phyloP scores from a whole-genome alignment of 2,888 invertebrate genomes.

The Microchrysa polita region DNA sequence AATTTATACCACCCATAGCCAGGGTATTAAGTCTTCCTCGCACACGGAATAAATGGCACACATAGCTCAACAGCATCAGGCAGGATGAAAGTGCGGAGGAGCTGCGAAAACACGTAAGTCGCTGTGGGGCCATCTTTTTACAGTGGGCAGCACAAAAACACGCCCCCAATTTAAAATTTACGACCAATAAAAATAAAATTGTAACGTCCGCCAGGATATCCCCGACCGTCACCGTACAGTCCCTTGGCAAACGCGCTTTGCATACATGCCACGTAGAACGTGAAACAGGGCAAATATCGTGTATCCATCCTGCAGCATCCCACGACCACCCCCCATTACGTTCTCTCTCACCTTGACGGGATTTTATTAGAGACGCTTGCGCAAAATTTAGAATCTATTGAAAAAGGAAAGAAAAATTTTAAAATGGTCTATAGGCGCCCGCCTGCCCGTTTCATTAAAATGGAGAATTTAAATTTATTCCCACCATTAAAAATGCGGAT shows the following conservation, averaged over 20 bases:
- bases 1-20: constrained; percentile 3
- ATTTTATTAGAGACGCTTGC: constrained; percentile 48
- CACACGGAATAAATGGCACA: not conserved
- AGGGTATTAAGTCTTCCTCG: constrained; percentile 5
- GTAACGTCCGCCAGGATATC: constrained; percentile 38
- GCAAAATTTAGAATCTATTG: constrained; percentile 41
- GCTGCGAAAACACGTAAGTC: constrained; percentile 25
- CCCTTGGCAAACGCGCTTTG: constrained; percentile 42
- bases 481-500: constrained; percentile 1
- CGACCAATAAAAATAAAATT: constrained; percentile 60
- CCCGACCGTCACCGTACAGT: constrained; percentile 31
- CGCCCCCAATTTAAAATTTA: constrained; percentile 60
- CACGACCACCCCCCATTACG: constrained; percentile 7
- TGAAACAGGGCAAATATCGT: constrained; percentile 7
- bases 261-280: constrained; percentile 41
- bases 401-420: constrained; percentile 15
- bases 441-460: not conserved
- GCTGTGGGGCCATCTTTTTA: constrained; percentile 43
- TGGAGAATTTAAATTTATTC: constrained; percentile 21
- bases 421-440: constrained; percentile 33
- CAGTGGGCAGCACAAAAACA: constrained; percentile 51
- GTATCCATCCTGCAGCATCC: too few species aligned
- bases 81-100: not conserved
- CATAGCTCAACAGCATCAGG: not conserved
- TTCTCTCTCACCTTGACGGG: too few species aligned